Evolutionary conservation across 2,113 vertebrate genomes (phyloP).

Genomic region (Takifugu bimaculatus): DNA sequence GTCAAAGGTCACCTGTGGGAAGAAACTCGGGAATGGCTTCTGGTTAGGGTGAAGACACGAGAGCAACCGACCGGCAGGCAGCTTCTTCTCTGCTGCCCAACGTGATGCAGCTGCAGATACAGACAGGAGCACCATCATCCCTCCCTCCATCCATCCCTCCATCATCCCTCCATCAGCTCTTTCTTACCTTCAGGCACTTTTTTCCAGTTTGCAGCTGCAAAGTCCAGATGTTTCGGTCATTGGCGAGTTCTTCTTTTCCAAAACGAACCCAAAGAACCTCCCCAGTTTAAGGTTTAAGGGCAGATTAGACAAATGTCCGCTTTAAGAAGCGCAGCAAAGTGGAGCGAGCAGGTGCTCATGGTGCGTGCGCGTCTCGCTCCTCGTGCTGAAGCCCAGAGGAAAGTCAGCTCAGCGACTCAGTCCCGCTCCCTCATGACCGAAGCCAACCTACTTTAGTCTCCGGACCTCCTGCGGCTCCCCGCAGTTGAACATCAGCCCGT

Average conservation of each 20-base stretch:
- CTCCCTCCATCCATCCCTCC: too few relatives aligned
- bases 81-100: too few relatives aligned
- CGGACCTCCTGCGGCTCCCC: conserved; percentile 25
- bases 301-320: conserved; percentile 6
- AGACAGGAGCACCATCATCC: too few relatives aligned
- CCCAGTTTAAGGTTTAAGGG: neutral
- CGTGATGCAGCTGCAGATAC: too few relatives aligned
- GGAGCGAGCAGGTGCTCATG: conserved; percentile 44
- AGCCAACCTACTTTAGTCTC: conserved; percentile 1
- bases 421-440: conserved; percentile 14
- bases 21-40: too few relatives aligned
- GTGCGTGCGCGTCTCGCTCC: conserved; percentile 20
- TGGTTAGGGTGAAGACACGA: too few relatives aligned
- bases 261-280: neutral
- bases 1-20: too few relatives aligned
- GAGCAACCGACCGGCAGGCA: too few relatives aligned
- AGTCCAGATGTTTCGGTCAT: conserved; percentile 64
- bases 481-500: conserved; percentile 22
- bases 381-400: neutral
- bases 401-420: neutral
- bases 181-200: conserved; percentile 73
- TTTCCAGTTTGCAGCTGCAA: conserved; percentile 32
- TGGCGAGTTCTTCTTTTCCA: conserved; percentile 25
- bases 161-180: conserved; percentile 2
- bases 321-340: too few relatives aligned